A percentile compares a stretch with the other conserved stretches of the same genome.
Evolutionary conservation across 2,888 invertebrate species (phyloP).

Genomic region (Teleogryllus oceanicus): DNA sequence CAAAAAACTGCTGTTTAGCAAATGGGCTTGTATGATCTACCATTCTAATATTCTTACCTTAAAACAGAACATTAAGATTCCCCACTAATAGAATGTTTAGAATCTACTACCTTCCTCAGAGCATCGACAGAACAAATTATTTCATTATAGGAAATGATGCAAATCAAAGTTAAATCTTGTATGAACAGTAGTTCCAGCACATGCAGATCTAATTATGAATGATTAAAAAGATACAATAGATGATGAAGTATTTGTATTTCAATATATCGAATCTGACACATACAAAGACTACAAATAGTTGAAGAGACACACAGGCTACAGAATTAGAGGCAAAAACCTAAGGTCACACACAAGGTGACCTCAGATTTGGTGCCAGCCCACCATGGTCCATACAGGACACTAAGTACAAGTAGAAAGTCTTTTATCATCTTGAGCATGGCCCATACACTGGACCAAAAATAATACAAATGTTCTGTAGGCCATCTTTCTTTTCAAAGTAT

Average conservation of each 20-base stretch:
- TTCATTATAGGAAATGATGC: no score
- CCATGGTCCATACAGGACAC: not conserved
- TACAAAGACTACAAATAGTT: constrained; percentile 18
- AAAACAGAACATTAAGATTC: no score
- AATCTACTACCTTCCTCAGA: no score
- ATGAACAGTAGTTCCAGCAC: no score
- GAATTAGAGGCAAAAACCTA: not conserved
- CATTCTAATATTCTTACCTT: no score
- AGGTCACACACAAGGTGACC: no score
- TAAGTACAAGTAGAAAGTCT: not conserved
- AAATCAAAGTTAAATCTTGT: no score
- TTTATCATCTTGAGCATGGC: not conserved
- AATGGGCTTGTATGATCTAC: no score
- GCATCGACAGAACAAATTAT: no score
- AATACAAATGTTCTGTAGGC: constrained; percentile 9
- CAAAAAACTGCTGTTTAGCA: no score
- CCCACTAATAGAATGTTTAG: no score
- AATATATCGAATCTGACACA: constrained; percentile 9
- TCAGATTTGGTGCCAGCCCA: not conserved
- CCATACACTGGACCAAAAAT: not conserved
- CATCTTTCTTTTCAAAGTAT: constrained; percentile 4
- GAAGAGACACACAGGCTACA: not conserved
- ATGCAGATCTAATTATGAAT: constrained; percentile 31
- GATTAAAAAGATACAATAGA: constrained; percentile 42
- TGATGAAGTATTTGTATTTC: constrained; percentile 18